These are phyloP conservation scores for Galerucella nymphaeae DNA, from an alignment of 2,888 invertebrate genomes.

Conservation along the genomic window DNA sequence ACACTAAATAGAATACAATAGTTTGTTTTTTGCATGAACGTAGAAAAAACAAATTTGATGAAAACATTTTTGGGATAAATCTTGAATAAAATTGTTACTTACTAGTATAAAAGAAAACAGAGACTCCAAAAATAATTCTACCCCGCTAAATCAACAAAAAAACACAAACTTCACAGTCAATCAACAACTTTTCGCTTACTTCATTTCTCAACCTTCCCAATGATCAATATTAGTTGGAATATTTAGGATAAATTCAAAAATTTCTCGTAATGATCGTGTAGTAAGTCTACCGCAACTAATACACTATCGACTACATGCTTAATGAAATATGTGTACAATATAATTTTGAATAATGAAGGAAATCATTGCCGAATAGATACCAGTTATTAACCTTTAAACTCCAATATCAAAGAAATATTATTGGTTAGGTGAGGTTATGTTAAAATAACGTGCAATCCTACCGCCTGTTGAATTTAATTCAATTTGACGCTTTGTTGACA, in stretches of 20 bases:
- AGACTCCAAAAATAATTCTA: too few species aligned
- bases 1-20: too few species aligned
- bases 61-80: too few species aligned
- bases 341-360: slow-evolving; percentile 4
- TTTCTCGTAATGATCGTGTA: neutral
- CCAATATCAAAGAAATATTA: neutral
- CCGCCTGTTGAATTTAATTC: too few species aligned
- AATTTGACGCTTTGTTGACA: too few species aligned
- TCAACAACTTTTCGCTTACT: neutral
- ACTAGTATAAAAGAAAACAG: too few species aligned
- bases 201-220: neutral
- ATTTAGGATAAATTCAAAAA: neutral
- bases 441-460: neutral
- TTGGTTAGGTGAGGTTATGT: neutral
- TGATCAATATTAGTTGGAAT: neutral
- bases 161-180: too few species aligned
- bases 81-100: too few species aligned
- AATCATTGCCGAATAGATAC: neutral
- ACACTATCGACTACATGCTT: neutral
- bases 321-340: neutral
- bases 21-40: too few species aligned
- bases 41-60: too few species aligned
- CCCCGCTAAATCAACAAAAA: too few species aligned
- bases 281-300: slow-evolving; percentile 3
- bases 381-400: neutral